Base-by-base conservation (phyloP, 2,113 vertebrate species). In the Empidonax traillii region DNA sequence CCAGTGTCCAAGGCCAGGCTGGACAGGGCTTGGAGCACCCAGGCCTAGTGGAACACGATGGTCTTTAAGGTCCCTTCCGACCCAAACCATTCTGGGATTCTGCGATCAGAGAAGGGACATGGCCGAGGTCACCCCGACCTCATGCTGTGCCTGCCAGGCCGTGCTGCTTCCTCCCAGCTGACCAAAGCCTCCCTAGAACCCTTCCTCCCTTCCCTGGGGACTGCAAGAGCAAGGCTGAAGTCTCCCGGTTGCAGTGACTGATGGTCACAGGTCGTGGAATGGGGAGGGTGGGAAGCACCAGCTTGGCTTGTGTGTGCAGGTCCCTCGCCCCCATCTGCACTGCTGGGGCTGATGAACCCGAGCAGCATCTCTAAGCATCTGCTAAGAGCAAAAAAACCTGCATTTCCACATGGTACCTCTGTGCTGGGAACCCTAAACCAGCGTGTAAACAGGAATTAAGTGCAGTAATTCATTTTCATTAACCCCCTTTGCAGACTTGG, bases 401-500 rank as follows among this genome's bases (percentile, higher is more conserved):
- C 56, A 30, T 80, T 77, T 93, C 51, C 72, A 67, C 5, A 0
- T 65, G 71, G 52, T 65, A 14, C n/a, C 28, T 72, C 59, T 39
- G 37, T 85, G 58, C 85, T 92, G 82, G 83, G 84, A 73, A 85
- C 58, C 84, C 78, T 39, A 52, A 79, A 85, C 5, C 59, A 35
- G 62, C 10, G 58, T 52, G 35, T 72, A 89, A 89, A 94, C 53
- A 87, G 71, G 81, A 95, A 81, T 91, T n/a, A 55, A 71, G 39
- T 8, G 9, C 2, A 24, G 27, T 71, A 58, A 83, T 61, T 77
- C 62, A 58, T 19, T 62, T 52, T 30, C 37, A 46, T 85, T 81
- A 76, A 68, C 73, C 59, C 81, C 74, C 6, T 73, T 88, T 59
- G 62, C 75, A 92, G 53, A 75, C 28, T 14, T 14, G 15, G 47